These are phyloP conservation scores for Drosophila colorata DNA, from an alignment of 2,888 invertebrate species.

Conservation along the genomic window DNA sequence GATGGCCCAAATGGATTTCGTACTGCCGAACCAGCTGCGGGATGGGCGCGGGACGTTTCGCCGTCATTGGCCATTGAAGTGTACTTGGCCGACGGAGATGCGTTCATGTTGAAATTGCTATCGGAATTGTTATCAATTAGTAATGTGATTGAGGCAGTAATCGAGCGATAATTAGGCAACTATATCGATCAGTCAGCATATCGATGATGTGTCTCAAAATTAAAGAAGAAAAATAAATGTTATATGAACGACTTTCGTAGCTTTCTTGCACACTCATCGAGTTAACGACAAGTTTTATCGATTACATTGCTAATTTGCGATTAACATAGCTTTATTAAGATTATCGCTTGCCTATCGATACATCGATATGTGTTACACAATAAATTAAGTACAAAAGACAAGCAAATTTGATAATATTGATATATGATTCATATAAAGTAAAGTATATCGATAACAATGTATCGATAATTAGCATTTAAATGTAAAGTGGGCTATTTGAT, in stretches of 20 bases:
- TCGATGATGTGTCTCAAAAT: background rate
- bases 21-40: conserved; percentile 4
- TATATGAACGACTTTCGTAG: too few species aligned
- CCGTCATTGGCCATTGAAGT: conserved; percentile 56
- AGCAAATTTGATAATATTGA: too few species aligned
- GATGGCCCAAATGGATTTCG: conserved; percentile 50
- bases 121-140: conserved; percentile 13
- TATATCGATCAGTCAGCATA: background rate
- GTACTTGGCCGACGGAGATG: conserved; percentile 11
- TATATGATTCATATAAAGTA: too few species aligned
- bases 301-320: too few species aligned
- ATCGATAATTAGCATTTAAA: background rate
- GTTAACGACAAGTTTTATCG: too few species aligned
- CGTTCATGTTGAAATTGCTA: conserved; percentile 33
- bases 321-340: too few species aligned
- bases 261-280: too few species aligned
- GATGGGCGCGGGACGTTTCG: background rate
- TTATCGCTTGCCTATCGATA: too few species aligned
- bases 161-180: conserved; percentile 1
- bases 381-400: too few species aligned
- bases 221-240: too few species aligned
- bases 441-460: background rate
- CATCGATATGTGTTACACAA: too few species aligned
- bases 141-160: conserved; percentile 1
- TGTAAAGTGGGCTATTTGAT: background rate